A percentile compares a stretch with the other conserved stretches of the same genome.
Conservation (phyloP, 2,113 vertebrate genomes). For the Gavia stellata region DNA sequence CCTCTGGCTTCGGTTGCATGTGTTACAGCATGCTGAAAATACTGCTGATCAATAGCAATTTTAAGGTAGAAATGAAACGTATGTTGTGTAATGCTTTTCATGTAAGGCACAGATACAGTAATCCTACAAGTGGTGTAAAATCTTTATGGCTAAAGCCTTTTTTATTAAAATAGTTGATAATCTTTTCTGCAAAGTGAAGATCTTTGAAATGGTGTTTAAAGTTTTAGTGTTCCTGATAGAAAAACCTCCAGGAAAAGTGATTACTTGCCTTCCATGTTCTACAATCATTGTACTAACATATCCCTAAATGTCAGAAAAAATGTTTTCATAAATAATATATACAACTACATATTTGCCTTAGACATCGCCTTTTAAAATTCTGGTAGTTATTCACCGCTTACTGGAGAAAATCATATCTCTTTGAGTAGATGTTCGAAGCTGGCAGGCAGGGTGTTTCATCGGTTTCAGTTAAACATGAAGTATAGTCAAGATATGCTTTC, state of each 20-base stretch:
- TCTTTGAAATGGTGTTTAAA: neutral
- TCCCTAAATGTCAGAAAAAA: slow-evolving; percentile 23
- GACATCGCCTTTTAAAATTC: slow-evolving; percentile 10
- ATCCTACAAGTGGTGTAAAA: neutral
- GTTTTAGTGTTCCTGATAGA: neutral
- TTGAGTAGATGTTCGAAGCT: neutral
- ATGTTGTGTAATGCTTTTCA: neutral
- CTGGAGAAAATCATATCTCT: neutral
- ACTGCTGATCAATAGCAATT: neutral
- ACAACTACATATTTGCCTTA: slow-evolving; percentile 17
- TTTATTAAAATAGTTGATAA: slow-evolving; percentile 11
- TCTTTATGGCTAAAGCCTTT: neutral
- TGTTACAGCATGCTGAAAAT: neutral
- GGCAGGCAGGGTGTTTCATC: neutral
- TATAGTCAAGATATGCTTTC: neutral
- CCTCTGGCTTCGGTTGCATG: neutral
- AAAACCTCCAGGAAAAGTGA: neutral
- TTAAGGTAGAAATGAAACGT: neutral
- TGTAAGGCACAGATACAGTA: neutral
- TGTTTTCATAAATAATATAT: slow-evolving; percentile 56
- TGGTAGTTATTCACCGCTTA: neutral
- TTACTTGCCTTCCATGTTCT: neutral
- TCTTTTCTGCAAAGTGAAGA: neutral
- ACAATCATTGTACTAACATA: neutral
- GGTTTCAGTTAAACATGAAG: neutral